A percentile compares a stretch with the other conserved stretches of the same genome.
Evolutionary conservation across 2,113 vertebrate genomes (phyloP).

Genomic region (Monopterus albus): DNA sequence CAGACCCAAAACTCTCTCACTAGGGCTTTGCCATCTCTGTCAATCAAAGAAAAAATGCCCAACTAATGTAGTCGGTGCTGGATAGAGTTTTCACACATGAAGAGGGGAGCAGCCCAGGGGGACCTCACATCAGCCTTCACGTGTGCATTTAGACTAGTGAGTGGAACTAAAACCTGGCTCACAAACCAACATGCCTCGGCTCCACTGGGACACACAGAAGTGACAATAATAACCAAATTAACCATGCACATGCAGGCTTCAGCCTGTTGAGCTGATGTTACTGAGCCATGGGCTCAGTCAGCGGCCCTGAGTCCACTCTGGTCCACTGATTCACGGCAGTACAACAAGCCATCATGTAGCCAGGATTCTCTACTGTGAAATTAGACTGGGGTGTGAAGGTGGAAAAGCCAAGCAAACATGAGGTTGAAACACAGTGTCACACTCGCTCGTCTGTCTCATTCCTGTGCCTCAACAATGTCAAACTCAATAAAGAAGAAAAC

Average conservation of each 20-base stretch:
- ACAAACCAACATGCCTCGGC: slow-evolving; percentile 43
- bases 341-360: slow-evolving; percentile 50
- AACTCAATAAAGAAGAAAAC: slow-evolving; percentile 62
- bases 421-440: slow-evolving; percentile 59
- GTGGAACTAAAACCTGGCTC: slow-evolving; percentile 76
- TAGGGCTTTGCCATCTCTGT: not conserved
- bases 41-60: slow-evolving; percentile 42
- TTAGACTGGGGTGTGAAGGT: slow-evolving; percentile 75
- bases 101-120: slow-evolving; percentile 31
- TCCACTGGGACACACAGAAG: slow-evolving; percentile 61
- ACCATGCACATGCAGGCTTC: slow-evolving; percentile 63
- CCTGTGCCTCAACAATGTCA: slow-evolving; percentile 53
- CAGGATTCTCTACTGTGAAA: slow-evolving; percentile 61
- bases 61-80: slow-evolving; percentile 42
- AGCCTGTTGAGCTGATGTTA: slow-evolving; percentile 45
- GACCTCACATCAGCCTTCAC: slow-evolving; percentile 61
- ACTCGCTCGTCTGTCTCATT: slow-evolving; percentile 51
- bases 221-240: slow-evolving; percentile 74
- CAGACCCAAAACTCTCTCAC: not conserved
- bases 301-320: slow-evolving; percentile 57
- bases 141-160: slow-evolving; percentile 75
- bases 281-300: slow-evolving; percentile 57
- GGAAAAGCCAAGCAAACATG: slow-evolving; percentile 75
- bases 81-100: slow-evolving; percentile 43
- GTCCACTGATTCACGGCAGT: slow-evolving; percentile 67